Base-by-base conservation (phyloP, 2,888 invertebrate species). In the Himalopsyche tibetana region DNA sequence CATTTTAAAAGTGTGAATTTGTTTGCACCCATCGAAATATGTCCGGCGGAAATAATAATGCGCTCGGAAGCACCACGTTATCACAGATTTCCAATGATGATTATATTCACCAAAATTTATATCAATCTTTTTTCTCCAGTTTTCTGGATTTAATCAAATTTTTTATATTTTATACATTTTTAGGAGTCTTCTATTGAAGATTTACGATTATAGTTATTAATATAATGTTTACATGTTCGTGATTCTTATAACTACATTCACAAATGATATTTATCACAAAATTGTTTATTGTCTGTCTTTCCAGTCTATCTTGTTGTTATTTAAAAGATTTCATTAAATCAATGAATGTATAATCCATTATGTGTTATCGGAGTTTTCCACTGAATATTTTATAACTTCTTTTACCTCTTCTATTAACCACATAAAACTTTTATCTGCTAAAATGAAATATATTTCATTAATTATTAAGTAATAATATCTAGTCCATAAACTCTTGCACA, bases 121-220 rank as follows among this genome's bases (percentile, higher is more conserved):
- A 86, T 86, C 69, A 69, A 84, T 84, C 81, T 80, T 84, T 83
- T 87, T 88, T 85, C 87, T 87, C 87, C 88, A 88, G 88, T 88
- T 84, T 88, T 85, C 88, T 88, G 88, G 88, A 87, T 85, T 87
- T 87, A 85, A 88, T 88, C 85, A 79, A 87, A 85, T 87, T 88
- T 88, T 88, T 88, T 86, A 87, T 88, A 87, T 88, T 88, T 88
- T 88, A 88, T 88, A 88, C 87, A 87, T 87, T 88, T 84, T 40
- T 56, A 83, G 51, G 51, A 12, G 83, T 88, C 88, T 88, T 88
- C 88, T 88, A 87, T 88, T 88, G 88, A 88, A 88, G 88, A 87
- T 86, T 83, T 45, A 80, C 15, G 74, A 74, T 74, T 86, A 86
- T 88, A 85, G 84, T 83, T 87, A 87, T 80, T 87, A 79, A 82